Percentiles rank a stretch among this genome's conserved stretches.
Evolutionary conservation across 92 coral and sea anemone genomes (phyloP).

Genomic region (Epizoanthus stellaris): DNA sequence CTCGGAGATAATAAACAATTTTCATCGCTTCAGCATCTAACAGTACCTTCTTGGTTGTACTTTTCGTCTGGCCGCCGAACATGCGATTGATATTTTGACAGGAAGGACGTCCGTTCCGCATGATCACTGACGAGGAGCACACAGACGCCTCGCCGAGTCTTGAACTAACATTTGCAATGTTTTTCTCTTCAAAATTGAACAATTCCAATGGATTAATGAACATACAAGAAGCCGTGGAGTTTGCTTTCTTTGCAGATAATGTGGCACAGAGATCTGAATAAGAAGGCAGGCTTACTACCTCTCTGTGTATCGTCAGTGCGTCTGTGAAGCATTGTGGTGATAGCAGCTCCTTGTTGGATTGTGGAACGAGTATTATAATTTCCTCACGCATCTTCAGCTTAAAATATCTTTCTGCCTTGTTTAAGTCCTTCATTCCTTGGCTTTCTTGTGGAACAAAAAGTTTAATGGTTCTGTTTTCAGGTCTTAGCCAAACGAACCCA

Average conservation of each 20-base stretch:
- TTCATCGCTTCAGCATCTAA: slow-evolving; percentile 51
- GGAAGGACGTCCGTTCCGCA: slow-evolving; percentile 71
- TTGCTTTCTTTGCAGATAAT: slow-evolving; percentile 33
- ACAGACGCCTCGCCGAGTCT: slow-evolving; percentile 53
- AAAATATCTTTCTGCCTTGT: slow-evolving; percentile 72
- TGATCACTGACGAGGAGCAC: slow-evolving; percentile 5
- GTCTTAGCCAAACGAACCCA: slow-evolving; percentile 78
- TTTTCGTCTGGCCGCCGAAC: slow-evolving; percentile 54
- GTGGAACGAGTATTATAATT: slow-evolving; percentile 62
- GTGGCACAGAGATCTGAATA: slow-evolving; percentile 67
- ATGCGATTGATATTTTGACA: slow-evolving; percentile 52
- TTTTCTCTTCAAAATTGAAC: slow-evolving; percentile 56
- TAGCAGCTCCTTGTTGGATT: slow-evolving; percentile 45
- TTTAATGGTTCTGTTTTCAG: slow-evolving; percentile 84
- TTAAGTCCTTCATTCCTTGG: slow-evolving; percentile 70
- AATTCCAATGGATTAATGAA: slow-evolving; percentile 65
- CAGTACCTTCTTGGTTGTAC: slow-evolving; percentile 12
- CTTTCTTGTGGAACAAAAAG: slow-evolving; percentile 89
- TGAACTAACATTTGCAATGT: slow-evolving; percentile 45
- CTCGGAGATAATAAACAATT: slow-evolving; percentile 50
- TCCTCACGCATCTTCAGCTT: slow-evolving; percentile 64
- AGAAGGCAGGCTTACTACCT: slow-evolving; percentile 42
- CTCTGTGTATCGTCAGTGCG: slow-evolving; percentile 55
- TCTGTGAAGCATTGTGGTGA: slow-evolving; percentile 54
- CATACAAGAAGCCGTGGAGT: slow-evolving; percentile 44